phyloP scores from a whole-genome alignment of 35 echinoderm and acorn worm species.

The Stichopus chloronotus region DNA sequence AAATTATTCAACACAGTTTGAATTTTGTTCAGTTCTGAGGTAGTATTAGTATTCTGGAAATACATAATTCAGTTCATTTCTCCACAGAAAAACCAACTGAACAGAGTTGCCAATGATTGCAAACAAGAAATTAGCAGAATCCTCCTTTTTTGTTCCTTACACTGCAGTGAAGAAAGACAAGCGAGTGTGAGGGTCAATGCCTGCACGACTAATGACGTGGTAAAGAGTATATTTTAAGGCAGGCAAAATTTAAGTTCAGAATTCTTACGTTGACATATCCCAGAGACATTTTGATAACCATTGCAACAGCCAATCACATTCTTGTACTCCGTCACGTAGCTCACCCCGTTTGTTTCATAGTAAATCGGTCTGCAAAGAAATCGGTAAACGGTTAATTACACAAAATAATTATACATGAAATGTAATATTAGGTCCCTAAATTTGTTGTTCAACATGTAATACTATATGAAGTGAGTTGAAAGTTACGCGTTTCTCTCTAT shows the following conservation, averaged over 20 bases:
- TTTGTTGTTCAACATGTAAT: neutral
- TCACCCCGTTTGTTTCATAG: slow-evolving; percentile 11
- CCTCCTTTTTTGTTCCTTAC: neutral
- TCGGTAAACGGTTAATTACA: too few relatives aligned
- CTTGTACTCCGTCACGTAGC: neutral
- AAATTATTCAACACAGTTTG: too few relatives aligned
- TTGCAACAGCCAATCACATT: neutral
- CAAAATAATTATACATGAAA: too few relatives aligned
- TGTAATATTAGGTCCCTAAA: too few relatives aligned
- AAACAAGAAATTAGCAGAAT: too few relatives aligned
- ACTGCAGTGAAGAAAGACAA: neutral
- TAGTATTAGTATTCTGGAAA: too few relatives aligned
- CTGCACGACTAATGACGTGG: neutral
- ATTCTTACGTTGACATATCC: slow-evolving; percentile 19
- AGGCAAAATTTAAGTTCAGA: neutral
- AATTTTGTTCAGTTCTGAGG: too few relatives aligned
- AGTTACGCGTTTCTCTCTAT: neutral
- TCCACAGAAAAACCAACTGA: too few relatives aligned
- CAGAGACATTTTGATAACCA: slow-evolving; percentile 42
- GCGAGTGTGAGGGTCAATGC: neutral
- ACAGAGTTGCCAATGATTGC: too few relatives aligned
- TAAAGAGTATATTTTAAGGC: neutral
- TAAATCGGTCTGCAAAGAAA: slow-evolving; percentile 11
- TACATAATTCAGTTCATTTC: too few relatives aligned
- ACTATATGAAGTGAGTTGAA: neutral